phyloP scores from a whole-genome alignment of 2,113 vertebrate genomes.

The Trematomus loennbergii region DNA sequence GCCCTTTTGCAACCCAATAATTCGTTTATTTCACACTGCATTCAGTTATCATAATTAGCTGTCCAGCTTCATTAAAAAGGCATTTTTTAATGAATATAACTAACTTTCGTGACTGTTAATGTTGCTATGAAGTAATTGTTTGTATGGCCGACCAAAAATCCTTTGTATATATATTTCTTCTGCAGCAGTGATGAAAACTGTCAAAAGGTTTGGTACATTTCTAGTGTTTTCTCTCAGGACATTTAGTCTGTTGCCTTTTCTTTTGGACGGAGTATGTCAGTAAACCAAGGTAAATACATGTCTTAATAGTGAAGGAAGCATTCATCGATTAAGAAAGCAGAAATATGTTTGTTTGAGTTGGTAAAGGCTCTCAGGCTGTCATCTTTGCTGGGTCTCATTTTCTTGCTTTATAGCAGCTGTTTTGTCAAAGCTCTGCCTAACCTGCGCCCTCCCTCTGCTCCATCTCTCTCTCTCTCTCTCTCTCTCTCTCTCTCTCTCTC shows the following conservation, averaged over 20 bases:
- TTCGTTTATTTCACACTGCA: not conserved
- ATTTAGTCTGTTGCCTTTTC: not conserved
- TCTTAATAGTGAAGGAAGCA: not conserved
- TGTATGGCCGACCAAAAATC: not conserved
- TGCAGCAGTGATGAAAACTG: not conserved
- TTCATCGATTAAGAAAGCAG: not conserved
- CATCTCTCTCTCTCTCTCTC: no score
- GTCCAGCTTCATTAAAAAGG: not conserved
- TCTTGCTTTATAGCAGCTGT: not conserved
- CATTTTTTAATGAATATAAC: not conserved
- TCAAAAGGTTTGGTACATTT: not conserved
- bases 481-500: no score
- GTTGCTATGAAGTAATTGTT: not conserved
- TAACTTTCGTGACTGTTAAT: conserved; percentile 1
- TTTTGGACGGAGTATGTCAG: not conserved
- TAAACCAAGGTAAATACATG: not conserved
- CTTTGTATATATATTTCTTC: not conserved
- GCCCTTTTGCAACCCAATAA: not conserved
- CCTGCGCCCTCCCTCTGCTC: not conserved
- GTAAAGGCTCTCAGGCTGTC: conserved; percentile 22
- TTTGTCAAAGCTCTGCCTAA: conserved; percentile 16
- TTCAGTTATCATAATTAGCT: not conserved
- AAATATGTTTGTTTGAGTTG: not conserved
- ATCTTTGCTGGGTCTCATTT: conserved; percentile 10
- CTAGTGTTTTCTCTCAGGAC: not conserved